Base-by-base conservation (phyloP, 2,113 vertebrate species). In the Plestiodon gilberti region DNA sequence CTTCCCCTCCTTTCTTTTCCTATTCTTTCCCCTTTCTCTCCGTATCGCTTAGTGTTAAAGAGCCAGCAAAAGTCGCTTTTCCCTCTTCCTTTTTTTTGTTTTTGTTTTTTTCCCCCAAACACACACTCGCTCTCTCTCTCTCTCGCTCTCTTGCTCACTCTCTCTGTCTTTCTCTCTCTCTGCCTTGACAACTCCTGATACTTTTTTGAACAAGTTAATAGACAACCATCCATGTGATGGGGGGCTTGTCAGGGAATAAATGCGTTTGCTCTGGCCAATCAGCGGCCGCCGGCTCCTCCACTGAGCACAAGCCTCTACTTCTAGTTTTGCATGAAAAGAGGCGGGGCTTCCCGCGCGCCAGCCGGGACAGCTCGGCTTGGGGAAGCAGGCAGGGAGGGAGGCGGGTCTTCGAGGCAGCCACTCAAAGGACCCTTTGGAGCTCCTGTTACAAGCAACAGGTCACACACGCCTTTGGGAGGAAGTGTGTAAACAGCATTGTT, bases 141-240 rank as follows among this genome's bases (percentile, higher is more conserved):
- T 35, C 23, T 35, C n/a, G 30, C 28, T 62, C 64, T 40, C 55
- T 89, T 95, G n/a, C n/a, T n/a, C n/a, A n/a, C n/a, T n/a, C n/a
- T n/a, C n/a, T 35, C 40, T 59, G 33, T 83, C 74, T 52, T 90
- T 93, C 90, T 95, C 96, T 95, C 94, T 95, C 96, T 96, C 97
- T 96, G 98, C 98, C 97, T 98, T 99, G 98, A 98, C 98, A 99
- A 99, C 98, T 99, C 98, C 98, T 96, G 98, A 98, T 98, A 99
- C 97, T 99, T 99, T 97, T 99, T 99, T 98, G 98, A 99, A 99
- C 98, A 99, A 99, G 98, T 99, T 99, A 99, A 99, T 99, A 99
- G 98, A 99, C 98, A 99, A 99, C 97, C 98, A 96, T 99, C 98
- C 98, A 99, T 99, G 98, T 98, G 98, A 98, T 96, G 97, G 96